phyloP scores from a whole-genome alignment of 1,140 invertebrate species.

The Drosophila malerkotliana region DNA sequence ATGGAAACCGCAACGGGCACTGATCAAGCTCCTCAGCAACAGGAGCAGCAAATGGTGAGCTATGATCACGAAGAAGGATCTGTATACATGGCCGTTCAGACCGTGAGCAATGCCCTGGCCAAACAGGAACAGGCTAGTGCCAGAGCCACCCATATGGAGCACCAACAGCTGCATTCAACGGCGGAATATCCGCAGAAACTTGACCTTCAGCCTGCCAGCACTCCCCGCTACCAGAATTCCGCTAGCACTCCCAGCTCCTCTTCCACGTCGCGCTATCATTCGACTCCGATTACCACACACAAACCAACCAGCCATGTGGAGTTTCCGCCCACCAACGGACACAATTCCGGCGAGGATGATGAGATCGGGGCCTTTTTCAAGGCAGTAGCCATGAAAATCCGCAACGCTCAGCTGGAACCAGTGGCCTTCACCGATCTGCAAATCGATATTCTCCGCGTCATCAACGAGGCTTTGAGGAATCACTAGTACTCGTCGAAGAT shows the following conservation, averaged over 20 bases:
- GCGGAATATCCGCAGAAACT: conserved; percentile 53
- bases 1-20: conserved; percentile 49
- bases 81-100: conserved; percentile 65
- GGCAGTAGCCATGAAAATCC: conserved; percentile 81
- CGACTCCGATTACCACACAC: conserved; percentile 30
- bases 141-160: conserved; percentile 35
- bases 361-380: conserved; percentile 81
- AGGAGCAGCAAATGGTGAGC: conserved; percentile 54
- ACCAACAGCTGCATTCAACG: conserved; percentile 44
- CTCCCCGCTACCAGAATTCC: conserved; percentile 43
- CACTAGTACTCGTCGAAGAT: conserved; percentile 37
- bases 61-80: conserved; percentile 55
- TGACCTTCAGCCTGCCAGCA: conserved; percentile 53
- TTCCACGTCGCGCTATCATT: conserved; percentile 45
- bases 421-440: conserved; percentile 79
- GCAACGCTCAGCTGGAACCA: conserved; percentile 72
- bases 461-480: conserved; percentile 73
- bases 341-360: conserved; percentile 61
- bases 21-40: conserved; percentile 42
- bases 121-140: conserved; percentile 51
- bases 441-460: conserved; percentile 77
- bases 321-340: conserved; percentile 24
- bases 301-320: conserved; percentile 41
- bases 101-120: conserved; percentile 38
- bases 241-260: conserved; percentile 45